Evolutionary conservation across 2,113 vertebrate genomes (phyloP).

Genomic region (Ctenomys sociabilis): DNA sequence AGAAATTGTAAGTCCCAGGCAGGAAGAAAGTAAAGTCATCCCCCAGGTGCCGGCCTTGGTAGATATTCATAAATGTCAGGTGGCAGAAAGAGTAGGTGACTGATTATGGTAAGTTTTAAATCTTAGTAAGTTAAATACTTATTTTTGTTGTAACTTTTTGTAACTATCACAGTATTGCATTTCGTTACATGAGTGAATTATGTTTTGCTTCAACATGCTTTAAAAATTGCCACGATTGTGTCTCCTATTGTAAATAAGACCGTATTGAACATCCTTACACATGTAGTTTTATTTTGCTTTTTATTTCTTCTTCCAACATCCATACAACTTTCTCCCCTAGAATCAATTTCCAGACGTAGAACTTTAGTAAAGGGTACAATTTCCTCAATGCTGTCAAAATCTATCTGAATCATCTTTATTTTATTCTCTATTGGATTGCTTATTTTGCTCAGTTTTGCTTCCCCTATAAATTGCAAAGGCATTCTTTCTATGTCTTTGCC

Average conservation of each 20-base stretch:
- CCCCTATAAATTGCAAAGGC: slow-evolving; percentile 36
- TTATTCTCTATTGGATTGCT: slow-evolving; percentile 64
- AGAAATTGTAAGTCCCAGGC: slow-evolving; percentile 26
- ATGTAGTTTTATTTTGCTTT: slow-evolving; percentile 35
- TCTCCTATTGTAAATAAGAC: slow-evolving; percentile 51
- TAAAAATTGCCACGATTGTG: background rate
- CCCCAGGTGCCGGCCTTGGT: background rate
- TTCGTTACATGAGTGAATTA: background rate
- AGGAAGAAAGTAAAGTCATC: slow-evolving; percentile 29
- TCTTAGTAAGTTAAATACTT: slow-evolving; percentile 21
- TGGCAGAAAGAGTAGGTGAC: background rate
- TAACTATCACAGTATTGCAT: background rate
- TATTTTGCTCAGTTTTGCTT: slow-evolving; percentile 64
- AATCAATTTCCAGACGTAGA: slow-evolving; percentile 70
- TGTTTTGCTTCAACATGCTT: background rate
- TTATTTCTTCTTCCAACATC: slow-evolving; percentile 35
- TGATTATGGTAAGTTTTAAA: background rate
- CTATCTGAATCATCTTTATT: slow-evolving; percentile 74
- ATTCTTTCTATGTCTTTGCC: slow-evolving; percentile 56
- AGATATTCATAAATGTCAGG: background rate
- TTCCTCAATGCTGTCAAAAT: slow-evolving; percentile 71
- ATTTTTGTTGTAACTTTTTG: background rate
- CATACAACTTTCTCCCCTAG: slow-evolving; percentile 57
- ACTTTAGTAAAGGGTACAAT: slow-evolving; percentile 57
- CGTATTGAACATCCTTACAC: slow-evolving; percentile 53